Evolutionary conservation across 2,888 invertebrate species (phyloP).

Genomic region (Pristionchus maxplancki): DNA sequence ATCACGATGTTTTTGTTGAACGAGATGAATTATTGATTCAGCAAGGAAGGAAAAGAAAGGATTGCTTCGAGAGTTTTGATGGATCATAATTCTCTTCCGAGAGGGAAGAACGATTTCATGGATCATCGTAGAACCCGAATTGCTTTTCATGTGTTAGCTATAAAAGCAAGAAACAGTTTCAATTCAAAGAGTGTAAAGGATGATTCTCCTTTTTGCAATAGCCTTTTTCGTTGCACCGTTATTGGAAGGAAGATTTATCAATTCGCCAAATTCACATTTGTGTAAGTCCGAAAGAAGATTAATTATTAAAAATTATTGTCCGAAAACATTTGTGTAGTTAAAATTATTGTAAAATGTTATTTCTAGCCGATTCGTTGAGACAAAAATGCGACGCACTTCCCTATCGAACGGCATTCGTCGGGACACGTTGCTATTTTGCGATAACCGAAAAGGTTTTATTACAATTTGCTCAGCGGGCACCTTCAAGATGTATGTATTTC

Average conservation of each 20-base stretch:
- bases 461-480: background rate
- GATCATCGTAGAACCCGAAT: too few species aligned
- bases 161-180: background rate
- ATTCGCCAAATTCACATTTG: background rate
- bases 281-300: too few species aligned
- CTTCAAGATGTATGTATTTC: background rate
- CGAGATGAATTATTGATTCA: too few species aligned
- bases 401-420: background rate
- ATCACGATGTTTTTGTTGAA: too few species aligned
- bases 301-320: too few species aligned
- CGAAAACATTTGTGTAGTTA: too few species aligned
- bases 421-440: background rate
- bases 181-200: background rate
- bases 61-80: background rate
- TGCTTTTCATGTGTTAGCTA: background rate
- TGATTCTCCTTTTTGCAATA: background rate
- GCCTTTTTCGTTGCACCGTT: background rate
- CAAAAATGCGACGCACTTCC: background rate
- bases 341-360: background rate
- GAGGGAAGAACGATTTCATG: too few species aligned
- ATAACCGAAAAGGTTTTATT: background rate
- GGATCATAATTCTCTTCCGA: background rate
- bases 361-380: background rate
- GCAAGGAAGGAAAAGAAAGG: background rate
- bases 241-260: background rate